Conservation (phyloP, 2,888 invertebrate genomes). For the Tetragonisca angustula region DNA sequence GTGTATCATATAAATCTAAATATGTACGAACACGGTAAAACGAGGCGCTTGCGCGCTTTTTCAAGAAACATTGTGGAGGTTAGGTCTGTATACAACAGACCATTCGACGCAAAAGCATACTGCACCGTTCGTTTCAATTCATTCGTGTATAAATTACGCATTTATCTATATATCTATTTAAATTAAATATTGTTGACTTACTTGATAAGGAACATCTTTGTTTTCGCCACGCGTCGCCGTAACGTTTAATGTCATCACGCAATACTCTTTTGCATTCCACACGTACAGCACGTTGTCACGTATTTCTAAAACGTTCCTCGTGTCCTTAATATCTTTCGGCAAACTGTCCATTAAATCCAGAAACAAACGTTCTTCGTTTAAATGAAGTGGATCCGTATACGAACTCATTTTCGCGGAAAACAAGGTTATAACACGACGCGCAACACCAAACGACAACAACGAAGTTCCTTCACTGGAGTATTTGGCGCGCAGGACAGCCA, state of each 20-base stretch:
- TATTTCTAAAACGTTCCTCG: conserved; percentile 87
- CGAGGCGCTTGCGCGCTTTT: conserved; percentile 32
- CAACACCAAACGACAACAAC: conserved; percentile 73
- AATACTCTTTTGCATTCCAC: conserved; percentile 88
- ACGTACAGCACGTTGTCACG: conserved; percentile 89
- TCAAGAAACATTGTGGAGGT: conserved; percentile 15
- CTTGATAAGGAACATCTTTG: conserved; percentile 87
- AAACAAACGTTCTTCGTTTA: conserved; percentile 87
- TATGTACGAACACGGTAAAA: not conserved
- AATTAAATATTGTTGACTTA: conserved; percentile 74
- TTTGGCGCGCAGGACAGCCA: conserved; percentile 54
- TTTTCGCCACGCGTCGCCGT: conserved; percentile 85
- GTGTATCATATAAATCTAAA: not conserved
- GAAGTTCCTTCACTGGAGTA: conserved; percentile 68
- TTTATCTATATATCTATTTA: not conserved
- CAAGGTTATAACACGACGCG: conserved; percentile 53
- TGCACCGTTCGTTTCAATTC: not conserved
- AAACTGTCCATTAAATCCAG: conserved; percentile 86
- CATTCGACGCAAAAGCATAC: not conserved
- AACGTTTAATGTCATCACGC: conserved; percentile 87
- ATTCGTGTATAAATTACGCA: not conserved
- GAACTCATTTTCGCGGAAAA: conserved; percentile 84
- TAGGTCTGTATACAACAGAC: conserved; percentile 13
- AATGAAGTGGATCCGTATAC: conserved; percentile 86
- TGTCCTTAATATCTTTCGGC: conserved; percentile 86